Evolutionary conservation across 2,113 vertebrate genomes (phyloP).

Genomic region (Vireo altiloquus): DNA sequence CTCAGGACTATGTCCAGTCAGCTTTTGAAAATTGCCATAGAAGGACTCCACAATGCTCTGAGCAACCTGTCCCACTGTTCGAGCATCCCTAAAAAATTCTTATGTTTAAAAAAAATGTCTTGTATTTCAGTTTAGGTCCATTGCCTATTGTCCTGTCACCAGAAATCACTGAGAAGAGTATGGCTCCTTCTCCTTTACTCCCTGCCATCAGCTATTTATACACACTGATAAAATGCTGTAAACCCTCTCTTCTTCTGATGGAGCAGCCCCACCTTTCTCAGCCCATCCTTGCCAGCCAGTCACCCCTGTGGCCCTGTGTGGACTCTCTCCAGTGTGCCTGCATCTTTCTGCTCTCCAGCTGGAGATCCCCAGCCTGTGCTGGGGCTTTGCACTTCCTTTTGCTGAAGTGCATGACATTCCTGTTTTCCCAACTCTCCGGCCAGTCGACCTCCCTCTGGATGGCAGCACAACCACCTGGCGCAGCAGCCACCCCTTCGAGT

Average conservation of each 20-base stretch:
- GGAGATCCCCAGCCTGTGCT: background rate
- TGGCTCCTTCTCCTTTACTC: background rate
- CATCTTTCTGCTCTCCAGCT: background rate
- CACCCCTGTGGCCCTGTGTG: background rate
- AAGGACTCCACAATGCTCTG: background rate
- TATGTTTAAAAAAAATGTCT: background rate
- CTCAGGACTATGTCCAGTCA: background rate
- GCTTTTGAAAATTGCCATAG: background rate
- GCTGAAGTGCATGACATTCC: background rate
- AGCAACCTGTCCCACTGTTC: background rate
- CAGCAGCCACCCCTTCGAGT: background rate
- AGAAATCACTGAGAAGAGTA: background rate
- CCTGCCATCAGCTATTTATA: background rate
- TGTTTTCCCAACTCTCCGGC: background rate
- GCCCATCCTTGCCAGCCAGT: background rate
- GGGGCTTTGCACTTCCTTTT: background rate
- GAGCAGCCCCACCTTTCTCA: background rate
- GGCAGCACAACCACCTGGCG: background rate
- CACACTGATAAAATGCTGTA: background rate
- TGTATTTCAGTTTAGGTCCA: background rate
- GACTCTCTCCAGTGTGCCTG: background rate
- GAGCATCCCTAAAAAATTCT: background rate
- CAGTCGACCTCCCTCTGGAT: fast-evolving
- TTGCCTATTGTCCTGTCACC: background rate
- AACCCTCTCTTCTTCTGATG: background rate